A percentile compares a stretch with the other conserved stretches of the same genome.
These are phyloP conservation scores for Nothoprocta perdicaria DNA, from an alignment of 2,113 vertebrate species.

Conservation along the genomic window DNA sequence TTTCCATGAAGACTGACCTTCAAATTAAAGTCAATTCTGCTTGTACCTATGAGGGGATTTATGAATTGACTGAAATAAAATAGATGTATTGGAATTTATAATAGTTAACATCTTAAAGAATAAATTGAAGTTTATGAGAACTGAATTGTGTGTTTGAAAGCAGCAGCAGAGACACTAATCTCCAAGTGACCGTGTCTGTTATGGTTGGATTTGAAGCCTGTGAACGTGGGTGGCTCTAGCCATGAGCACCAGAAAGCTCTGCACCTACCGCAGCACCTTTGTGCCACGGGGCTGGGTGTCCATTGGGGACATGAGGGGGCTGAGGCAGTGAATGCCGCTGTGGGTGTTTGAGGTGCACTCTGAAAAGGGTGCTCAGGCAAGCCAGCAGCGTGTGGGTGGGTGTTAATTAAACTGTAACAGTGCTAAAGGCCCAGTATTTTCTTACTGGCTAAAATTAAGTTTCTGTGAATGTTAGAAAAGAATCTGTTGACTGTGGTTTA, in stretches of 20 bases:
- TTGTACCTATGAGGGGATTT: not conserved
- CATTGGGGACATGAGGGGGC: rapidly evolving
- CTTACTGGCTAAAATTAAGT: not conserved
- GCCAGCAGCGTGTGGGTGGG: not conserved
- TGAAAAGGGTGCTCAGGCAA: rapidly evolving
- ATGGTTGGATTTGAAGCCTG: not conserved
- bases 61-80: not conserved
- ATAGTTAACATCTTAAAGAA: not conserved
- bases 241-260: not conserved
- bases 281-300: rapidly evolving
- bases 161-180: not conserved
- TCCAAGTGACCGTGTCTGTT: not conserved
- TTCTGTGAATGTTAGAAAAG: not conserved
- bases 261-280: rapidly evolving
- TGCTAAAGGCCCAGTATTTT: not conserved
- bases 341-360: not conserved
- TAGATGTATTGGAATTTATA: not conserved
- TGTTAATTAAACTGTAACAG: not conserved
- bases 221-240: rapidly evolving
- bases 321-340: not conserved
- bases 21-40: not conserved
- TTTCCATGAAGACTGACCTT: not conserved
- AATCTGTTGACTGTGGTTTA: not conserved
- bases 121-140: not conserved
- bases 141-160: not conserved